Evolutionary conservation across 2,113 vertebrate species (phyloP).

Genomic region (Talpa occidentalis): DNA sequence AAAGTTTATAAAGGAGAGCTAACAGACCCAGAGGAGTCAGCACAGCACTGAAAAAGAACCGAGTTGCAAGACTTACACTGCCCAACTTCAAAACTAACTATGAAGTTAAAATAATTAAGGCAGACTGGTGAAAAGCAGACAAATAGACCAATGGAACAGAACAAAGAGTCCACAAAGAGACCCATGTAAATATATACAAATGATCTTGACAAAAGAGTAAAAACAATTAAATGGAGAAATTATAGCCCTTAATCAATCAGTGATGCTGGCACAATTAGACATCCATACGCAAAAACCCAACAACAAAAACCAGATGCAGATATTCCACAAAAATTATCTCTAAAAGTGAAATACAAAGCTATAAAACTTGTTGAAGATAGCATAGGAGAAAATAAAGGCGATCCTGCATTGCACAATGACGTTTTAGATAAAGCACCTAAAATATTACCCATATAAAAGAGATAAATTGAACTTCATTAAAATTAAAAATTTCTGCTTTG

Average conservation of each 20-base stretch:
- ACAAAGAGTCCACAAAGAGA: not conserved
- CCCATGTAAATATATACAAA: not conserved
- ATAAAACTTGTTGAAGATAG: not conserved
- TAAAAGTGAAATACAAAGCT: not conserved
- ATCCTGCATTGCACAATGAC: not conserved
- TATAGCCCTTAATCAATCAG: not conserved
- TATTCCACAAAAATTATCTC: not conserved
- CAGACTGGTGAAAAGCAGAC: not conserved
- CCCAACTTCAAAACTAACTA: not conserved
- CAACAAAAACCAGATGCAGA: not conserved
- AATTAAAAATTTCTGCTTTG: no score
- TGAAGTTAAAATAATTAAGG: not conserved
- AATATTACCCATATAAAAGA: not conserved
- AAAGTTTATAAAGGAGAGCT: not conserved
- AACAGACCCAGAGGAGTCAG: not conserved
- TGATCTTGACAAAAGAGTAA: not conserved
- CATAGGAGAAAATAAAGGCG: not conserved
- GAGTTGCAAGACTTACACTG: not conserved
- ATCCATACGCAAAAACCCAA: not conserved
- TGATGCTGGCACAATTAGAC: not conserved
- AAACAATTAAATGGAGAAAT: not conserved
- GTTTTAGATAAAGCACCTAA: not conserved
- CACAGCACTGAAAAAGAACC: not conserved
- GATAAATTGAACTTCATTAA: not conserved
- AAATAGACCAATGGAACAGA: not conserved